Evolutionary conservation across 53 echinoderm and acorn worm genomes (phyloP).

Genomic region (Actinopyga echinites): DNA sequence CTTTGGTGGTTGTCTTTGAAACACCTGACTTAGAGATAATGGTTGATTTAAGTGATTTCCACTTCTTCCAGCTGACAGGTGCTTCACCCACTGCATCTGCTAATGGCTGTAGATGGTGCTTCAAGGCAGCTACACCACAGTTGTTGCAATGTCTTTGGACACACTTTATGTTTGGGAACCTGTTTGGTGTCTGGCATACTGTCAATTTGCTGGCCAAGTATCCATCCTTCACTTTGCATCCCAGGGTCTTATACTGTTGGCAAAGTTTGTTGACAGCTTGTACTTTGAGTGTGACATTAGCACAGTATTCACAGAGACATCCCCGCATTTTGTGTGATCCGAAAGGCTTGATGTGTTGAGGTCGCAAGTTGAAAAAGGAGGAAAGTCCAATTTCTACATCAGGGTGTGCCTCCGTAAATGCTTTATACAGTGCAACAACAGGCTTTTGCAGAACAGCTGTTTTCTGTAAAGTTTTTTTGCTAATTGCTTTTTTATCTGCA

Average conservation of each 20-base stretch:
- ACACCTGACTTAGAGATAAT: conserved; percentile 11
- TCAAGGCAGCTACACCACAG: not conserved
- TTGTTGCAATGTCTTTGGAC: not conserved
- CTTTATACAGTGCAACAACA: not conserved
- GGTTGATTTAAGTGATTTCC: conserved; percentile 6
- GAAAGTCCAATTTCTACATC: conserved; percentile 21
- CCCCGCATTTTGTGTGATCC: not conserved
- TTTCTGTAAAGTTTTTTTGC: not conserved
- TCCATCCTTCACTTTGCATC: conserved; percentile 16
- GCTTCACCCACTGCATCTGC: not conserved
- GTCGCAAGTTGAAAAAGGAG: not conserved
- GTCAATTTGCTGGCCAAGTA: conserved; percentile 27
- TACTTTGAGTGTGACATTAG: conserved; percentile 21
- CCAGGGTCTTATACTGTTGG: not conserved
- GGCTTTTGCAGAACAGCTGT: conserved; percentile 24
- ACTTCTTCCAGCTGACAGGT: conserved; percentile 29
- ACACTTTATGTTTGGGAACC: conserved; percentile 2
- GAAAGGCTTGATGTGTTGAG: conserved; percentile 22
- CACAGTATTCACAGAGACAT: conserved; percentile 23
- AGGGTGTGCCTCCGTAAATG: conserved; percentile 12
- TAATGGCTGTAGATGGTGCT: not conserved
- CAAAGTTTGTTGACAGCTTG: conserved; percentile 34
- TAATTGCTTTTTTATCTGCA: not conserved
- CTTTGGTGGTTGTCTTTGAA: conserved; percentile 21
- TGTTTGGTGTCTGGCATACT: conserved; percentile 8